Conservation (phyloP, 2,113 vertebrate genomes). For the Romanogobio albipinnatus region DNA sequence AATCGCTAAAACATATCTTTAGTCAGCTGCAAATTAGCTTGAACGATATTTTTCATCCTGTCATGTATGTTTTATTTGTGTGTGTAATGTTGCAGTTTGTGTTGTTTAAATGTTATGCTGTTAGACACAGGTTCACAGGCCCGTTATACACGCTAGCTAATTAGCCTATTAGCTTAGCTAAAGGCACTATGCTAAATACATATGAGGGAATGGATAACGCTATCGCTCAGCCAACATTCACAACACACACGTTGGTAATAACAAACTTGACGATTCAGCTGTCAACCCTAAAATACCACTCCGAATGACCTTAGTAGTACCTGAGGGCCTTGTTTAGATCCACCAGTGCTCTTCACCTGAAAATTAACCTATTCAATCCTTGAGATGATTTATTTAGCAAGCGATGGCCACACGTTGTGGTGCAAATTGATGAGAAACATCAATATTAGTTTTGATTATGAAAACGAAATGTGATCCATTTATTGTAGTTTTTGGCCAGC, state of each 20-base stretch:
- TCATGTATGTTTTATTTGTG: neutral
- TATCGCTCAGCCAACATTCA: neutral
- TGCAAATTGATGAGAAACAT: neutral
- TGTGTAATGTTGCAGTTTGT: neutral
- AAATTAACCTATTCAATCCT: neutral
- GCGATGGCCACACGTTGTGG: neutral
- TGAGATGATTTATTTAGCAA: neutral
- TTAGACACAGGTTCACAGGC: neutral
- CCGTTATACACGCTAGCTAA: slow-evolving; percentile 5
- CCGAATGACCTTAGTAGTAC: neutral
- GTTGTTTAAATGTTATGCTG: neutral
- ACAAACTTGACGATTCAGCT: neutral
- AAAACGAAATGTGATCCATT: neutral
- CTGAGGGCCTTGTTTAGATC: slow-evolving; percentile 14
- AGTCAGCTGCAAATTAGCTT: neutral
- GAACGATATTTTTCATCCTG: neutral
- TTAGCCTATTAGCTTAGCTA: slow-evolving; percentile 59
- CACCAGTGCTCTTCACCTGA: slow-evolving; percentile 6
- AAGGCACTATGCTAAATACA: neutral
- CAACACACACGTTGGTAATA: neutral
- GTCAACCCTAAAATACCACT: neutral
- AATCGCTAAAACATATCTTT: neutral
- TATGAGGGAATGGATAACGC: neutral
- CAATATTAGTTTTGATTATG: neutral
- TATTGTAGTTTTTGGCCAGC: too few relatives aligned